Conservation (phyloP, 2,797 vertebrate genomes). For the Acanthis flammea region DNA sequence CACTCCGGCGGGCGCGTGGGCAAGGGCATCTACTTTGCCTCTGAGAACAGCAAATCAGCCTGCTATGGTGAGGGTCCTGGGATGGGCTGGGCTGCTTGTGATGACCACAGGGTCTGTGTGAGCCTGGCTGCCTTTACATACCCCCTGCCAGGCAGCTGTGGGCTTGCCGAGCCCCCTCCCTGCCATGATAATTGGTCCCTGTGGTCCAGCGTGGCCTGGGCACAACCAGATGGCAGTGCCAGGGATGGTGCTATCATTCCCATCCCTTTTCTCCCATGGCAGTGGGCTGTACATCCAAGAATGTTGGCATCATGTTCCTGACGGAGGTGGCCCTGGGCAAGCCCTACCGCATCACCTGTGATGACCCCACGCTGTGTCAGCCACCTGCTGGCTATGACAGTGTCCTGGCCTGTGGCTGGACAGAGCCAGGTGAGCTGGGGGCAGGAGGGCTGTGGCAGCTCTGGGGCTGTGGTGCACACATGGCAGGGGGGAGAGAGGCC, state of each 20-base stretch:
- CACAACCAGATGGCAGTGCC: background rate
- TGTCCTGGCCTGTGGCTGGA: background rate
- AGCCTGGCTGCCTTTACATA: background rate
- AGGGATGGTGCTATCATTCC: background rate
- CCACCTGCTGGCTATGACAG: conserved; percentile 72
- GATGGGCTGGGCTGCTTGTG: background rate
- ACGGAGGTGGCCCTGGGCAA: conserved; percentile 88
- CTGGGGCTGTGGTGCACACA: background rate
- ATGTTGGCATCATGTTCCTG: conserved; percentile 89
- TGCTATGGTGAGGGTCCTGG: conserved; percentile 79
- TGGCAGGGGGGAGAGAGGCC: background rate
- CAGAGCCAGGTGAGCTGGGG: background rate
- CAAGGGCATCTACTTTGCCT: conserved; percentile 91
- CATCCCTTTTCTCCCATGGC: background rate
- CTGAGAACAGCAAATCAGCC: conserved; percentile 88
- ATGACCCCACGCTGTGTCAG: conserved; percentile 66
- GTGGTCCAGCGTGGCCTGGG: background rate
- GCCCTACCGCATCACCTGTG: conserved; percentile 73
- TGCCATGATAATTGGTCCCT: background rate
- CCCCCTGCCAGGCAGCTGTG: background rate
- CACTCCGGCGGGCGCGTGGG: conserved; percentile 89
- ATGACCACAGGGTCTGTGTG: background rate
- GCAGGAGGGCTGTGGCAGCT: background rate
- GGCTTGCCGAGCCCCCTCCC: background rate
- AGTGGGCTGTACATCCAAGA: conserved; percentile 75